Evolutionary conservation across 2,888 invertebrate genomes (phyloP), one percentile per base, ranked within the genome.

Genomic region (Maniola hyperantus): DNA sequence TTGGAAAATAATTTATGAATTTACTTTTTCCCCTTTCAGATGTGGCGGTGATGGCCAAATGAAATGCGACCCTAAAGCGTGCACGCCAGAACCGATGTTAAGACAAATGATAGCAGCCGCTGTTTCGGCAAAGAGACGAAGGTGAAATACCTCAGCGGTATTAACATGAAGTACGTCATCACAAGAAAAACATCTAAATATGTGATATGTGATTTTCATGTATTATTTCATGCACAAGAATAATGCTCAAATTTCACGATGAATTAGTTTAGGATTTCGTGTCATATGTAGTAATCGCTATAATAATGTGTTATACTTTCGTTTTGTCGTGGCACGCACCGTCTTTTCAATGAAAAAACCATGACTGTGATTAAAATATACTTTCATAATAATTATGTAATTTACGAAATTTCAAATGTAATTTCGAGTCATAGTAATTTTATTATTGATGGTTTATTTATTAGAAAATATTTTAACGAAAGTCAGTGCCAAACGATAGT

Each of bases 31-130:
- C 68, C 65, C 76, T 93, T 93, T 42, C 91, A 97, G 97, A 91
- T 98, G 98, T 91, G 97, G 97, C 81, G 96, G 96, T 73, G 96
- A 97, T 86, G 98, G 98, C 79, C 96, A 97, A 89, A 98, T 98
- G 98, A 96, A 97, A 90, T 98, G 98, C 89, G 97, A 98, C 89
- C 98, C 98, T 68, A 96, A 96, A 88, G 95, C 95, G 73, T 98
- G 98, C 89, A 96, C 96, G 76, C 97, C 98, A 54, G 97, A 97
- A 85, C 97, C 97, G 66, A 96, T 97, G 95, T 92, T 97, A 81
- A 94, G 96, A 83, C 97, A 97, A 93, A 97, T 97, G 96, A 97
- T 98, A 83, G 96, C 96, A 62, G 96, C 96, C 64, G 96, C 96
- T 73, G 95, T 95, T 73, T 94, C 95, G 72, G 94, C 95, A 77